phyloP scores from a whole-genome alignment of 2,888 invertebrate species.

The Conomelus anceps region DNA sequence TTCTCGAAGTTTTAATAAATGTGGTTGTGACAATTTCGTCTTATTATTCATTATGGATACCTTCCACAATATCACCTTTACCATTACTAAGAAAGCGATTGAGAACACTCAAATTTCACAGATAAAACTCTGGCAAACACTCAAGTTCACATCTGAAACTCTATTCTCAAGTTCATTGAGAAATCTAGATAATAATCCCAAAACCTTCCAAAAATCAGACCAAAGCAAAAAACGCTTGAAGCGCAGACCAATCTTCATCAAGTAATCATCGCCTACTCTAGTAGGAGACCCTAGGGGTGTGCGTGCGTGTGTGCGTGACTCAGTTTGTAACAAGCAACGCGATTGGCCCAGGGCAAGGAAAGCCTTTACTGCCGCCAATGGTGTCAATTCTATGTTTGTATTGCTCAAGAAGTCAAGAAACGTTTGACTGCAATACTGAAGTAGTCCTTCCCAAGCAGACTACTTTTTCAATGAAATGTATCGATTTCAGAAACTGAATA shows the following conservation, averaged over 20 bases:
- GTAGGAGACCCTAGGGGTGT: background rate
- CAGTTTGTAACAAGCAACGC: background rate
- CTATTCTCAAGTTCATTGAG: too few relatives aligned
- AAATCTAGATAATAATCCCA: background rate
- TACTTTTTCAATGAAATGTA: background rate
- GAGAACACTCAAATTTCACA: too few relatives aligned
- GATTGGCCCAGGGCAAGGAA: background rate
- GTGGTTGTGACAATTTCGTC: too few relatives aligned
- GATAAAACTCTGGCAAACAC: too few relatives aligned
- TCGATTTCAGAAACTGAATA: background rate
- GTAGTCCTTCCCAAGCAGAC: background rate
- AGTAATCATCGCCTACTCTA: too few relatives aligned
- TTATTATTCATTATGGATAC: too few relatives aligned
- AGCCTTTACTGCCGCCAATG: background rate
- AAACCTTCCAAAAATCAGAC: background rate
- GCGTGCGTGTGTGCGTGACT: background rate
- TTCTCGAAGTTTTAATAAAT: too few relatives aligned
- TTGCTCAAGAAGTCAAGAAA: background rate
- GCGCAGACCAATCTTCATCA: background rate
- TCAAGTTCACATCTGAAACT: too few relatives aligned
- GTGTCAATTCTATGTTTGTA: background rate
- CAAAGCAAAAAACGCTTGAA: background rate
- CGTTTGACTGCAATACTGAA: background rate
- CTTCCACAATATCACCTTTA: too few relatives aligned
- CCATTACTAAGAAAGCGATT: too few relatives aligned